Conservation (phyloP, 1,140 invertebrate species). For the Zaprionus taronus region DNA sequence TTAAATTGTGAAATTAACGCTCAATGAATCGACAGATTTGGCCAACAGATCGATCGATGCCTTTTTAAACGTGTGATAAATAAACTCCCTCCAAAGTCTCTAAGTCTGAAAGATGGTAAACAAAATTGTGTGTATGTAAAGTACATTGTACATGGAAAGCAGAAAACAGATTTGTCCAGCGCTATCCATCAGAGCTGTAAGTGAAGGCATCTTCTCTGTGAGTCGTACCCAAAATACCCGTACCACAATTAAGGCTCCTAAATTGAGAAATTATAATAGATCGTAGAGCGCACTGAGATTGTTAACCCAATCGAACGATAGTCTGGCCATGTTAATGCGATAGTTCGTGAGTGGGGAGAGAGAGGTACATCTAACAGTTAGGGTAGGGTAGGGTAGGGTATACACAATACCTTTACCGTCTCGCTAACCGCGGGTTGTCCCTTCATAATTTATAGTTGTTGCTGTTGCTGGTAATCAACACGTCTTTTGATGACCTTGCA, state of each 20-base stretch:
- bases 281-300: not conserved
- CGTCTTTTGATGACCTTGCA: slow-evolving; percentile 80
- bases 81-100: slow-evolving; percentile 32
- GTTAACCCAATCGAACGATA: not conserved
- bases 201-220: not conserved
- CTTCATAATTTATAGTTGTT: slow-evolving; percentile 76
- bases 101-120: slow-evolving; percentile 51
- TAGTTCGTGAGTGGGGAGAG: not conserved
- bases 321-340: not conserved
- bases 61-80: slow-evolving; percentile 61
- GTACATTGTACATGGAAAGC: slow-evolving; percentile 56
- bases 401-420: slow-evolving; percentile 20
- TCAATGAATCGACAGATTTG: slow-evolving; percentile 66
- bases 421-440: slow-evolving; percentile 67
- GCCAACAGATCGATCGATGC: slow-evolving; percentile 62
- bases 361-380: not conserved
- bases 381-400: slow-evolving; percentile 18
- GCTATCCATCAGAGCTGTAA: slow-evolving; percentile 62
- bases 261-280: slow-evolving; percentile 8
- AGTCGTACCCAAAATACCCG: slow-evolving; percentile 18
- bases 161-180: slow-evolving; percentile 66
- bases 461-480: slow-evolving; percentile 79
- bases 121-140: slow-evolving; percentile 52
- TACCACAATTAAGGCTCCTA: not conserved
- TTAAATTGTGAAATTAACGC: slow-evolving; percentile 73